Evolutionary conservation across 2,113 vertebrate genomes (phyloP).

Genomic region (Callaeas wilsoni): DNA sequence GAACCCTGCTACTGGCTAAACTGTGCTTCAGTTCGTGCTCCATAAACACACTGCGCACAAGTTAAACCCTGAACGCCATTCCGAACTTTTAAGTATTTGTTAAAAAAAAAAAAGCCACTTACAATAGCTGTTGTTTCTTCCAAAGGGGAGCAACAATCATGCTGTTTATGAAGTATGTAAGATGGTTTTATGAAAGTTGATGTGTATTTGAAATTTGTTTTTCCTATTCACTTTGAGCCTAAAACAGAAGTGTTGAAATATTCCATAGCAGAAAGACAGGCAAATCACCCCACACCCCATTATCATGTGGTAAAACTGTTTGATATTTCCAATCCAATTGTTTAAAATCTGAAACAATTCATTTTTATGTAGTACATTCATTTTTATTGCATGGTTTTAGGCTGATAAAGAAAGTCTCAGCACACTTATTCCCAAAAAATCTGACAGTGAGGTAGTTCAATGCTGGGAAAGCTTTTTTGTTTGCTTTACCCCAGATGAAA

Average conservation of each 20-base stretch:
- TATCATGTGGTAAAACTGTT: not conserved
- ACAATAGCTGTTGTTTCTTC: not conserved
- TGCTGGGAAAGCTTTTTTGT: not conserved
- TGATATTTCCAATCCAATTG: not conserved
- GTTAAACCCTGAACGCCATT: not conserved
- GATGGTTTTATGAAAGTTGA: not conserved
- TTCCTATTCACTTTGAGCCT: not conserved
- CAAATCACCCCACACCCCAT: not conserved
- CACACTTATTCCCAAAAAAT: not conserved
- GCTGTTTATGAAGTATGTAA: not conserved
- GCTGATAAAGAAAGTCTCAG: not conserved
- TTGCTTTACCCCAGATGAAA: not conserved
- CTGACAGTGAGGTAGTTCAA: not conserved
- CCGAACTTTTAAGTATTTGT: not conserved
- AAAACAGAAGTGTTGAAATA: constrained; percentile 4
- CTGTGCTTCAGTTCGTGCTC: not conserved
- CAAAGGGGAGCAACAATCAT: not conserved
- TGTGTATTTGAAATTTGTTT: not conserved
- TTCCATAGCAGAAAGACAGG: not conserved
- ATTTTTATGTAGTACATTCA: not conserved
- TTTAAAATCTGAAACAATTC: not conserved
- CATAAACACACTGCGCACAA: not conserved
- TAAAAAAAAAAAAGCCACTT: not conserved
- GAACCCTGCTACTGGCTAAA: not conserved
- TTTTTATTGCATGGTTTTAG: not conserved